Evolutionary conservation across 1,140 invertebrate genomes (phyloP), one percentile per base, ranked within the genome.

Genomic region (Lethrus apterus): DNA sequence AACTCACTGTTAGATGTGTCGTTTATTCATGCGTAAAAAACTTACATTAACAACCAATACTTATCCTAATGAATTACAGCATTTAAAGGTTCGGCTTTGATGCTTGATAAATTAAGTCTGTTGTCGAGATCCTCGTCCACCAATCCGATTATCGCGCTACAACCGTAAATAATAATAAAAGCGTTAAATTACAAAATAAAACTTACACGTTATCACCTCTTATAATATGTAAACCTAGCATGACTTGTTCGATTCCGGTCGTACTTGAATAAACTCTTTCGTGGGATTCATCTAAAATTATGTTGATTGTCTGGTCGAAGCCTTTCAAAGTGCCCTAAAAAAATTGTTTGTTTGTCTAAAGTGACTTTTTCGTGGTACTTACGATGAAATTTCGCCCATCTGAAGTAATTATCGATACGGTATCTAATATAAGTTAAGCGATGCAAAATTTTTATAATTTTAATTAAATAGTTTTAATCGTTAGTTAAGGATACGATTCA

Each of bases 291-390:
- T 98, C 93, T 21, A 99, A 72, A 60, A 99, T 96, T 49, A 98
- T 77, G 63, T 99, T 99, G 46, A 98, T 94, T 13, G 93, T 95
- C 71, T 99, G 96, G 72, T 99, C 96, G 73, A 97, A 98, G 32
- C 89, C 89, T 69, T 89, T 91, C 36, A 89, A 66, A 2, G 82
- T 87, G 24, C 86, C 89, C 86, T 89, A 56, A 58, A 76, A 75
- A 46, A 19, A 14, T 17, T 7, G 8, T n/a, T n/a, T n/a, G n/a
- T n/a, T n/a, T n/a, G n/a, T n/a, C n/a, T n/a, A n/a, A n/a, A n/a
- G n/a, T n/a, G n/a, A n/a, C n/a, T n/a, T n/a, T n/a, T n/a, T n/a
- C n/a, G n/a, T n/a, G n/a, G n/a, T n/a, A 77, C 79, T 88, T 70
- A 93, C 92, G 52, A 95, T 90, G 66, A 96, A 95, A 70, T 94